Evolutionary conservation across 2,797 vertebrate genomes (phyloP).

Genomic region (Muscicapa striata): DNA sequence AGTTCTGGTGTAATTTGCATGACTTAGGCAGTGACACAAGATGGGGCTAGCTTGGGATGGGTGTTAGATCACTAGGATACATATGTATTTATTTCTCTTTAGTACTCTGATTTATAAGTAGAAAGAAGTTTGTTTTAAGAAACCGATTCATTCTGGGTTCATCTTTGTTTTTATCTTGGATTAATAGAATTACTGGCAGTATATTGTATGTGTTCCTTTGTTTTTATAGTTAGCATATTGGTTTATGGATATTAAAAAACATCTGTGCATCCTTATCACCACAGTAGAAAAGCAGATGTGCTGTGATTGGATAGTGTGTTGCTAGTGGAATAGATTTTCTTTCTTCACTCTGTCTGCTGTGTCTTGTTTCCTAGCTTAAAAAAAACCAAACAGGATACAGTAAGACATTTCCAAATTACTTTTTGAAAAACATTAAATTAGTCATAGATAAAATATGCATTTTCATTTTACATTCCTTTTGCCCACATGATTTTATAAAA

Average conservation of each 20-base stretch:
- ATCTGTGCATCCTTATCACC: constrained; percentile 71
- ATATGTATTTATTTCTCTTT: constrained; percentile 78
- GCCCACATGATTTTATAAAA: neutral
- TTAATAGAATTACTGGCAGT: constrained; percentile 65
- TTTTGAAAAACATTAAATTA: constrained; percentile 42
- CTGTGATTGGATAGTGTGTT: constrained; percentile 51
- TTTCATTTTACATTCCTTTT: constrained; percentile 12
- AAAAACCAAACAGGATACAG: neutral
- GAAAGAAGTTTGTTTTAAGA: constrained; percentile 75
- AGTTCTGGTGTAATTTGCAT: constrained; percentile 98
- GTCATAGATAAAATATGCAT: neutral
- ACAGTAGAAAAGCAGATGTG: constrained; percentile 58
- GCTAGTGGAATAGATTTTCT: constrained; percentile 64
- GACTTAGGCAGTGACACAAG: constrained; percentile 95
- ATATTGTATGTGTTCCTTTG: constrained; percentile 66
- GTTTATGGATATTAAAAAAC: constrained; percentile 75
- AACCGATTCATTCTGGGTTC: constrained; percentile 61
- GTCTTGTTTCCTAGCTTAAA: constrained; percentile 54
- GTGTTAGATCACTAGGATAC: constrained; percentile 87
- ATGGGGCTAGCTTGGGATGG: constrained; percentile 86
- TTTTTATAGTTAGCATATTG: constrained; percentile 76
- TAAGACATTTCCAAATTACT: constrained; percentile 34
- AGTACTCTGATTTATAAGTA: constrained; percentile 80
- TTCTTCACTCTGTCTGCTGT: constrained; percentile 27
- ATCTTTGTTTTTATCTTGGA: constrained; percentile 68